Evolutionary conservation across 2,888 invertebrate species (phyloP).

Genomic region (Alitta virens): DNA sequence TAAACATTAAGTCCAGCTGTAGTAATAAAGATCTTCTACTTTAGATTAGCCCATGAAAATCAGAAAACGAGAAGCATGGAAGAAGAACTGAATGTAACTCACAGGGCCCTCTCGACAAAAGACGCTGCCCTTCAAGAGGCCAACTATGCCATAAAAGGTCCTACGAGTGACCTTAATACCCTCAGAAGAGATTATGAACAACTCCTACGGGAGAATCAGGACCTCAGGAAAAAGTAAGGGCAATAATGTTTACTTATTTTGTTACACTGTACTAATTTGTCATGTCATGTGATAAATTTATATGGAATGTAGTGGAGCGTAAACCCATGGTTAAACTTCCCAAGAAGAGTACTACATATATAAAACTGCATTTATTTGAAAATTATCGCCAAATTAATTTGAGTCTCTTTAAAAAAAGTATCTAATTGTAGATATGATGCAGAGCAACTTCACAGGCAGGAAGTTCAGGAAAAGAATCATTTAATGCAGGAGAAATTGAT

Average conservation of each 20-base stretch:
- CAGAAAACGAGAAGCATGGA: slow-evolving; percentile 39
- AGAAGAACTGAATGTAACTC: slow-evolving; percentile 40
- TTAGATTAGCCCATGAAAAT: slow-evolving; percentile 38
- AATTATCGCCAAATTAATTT: no score
- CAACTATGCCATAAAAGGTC: slow-evolving; percentile 29
- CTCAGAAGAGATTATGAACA: slow-evolving; percentile 39
- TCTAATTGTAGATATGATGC: neutral
- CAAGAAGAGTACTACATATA: no score
- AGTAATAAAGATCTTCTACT: no score
- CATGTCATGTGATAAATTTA: no score
- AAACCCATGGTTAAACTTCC: no score
- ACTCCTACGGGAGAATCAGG: slow-evolving; percentile 41
- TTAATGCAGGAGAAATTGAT: slow-evolving; percentile 5
- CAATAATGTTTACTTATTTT: no score
- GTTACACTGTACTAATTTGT: no score
- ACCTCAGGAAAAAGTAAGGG: slow-evolving; percentile 44
- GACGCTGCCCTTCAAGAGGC: slow-evolving; percentile 38
- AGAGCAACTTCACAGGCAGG: slow-evolving; percentile 8
- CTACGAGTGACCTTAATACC: slow-evolving; percentile 34
- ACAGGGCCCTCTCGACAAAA: slow-evolving; percentile 30
- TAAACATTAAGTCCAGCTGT: no score
- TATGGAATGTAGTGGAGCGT: no score
- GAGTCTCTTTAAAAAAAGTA: no score
- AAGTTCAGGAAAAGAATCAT: slow-evolving; percentile 5
- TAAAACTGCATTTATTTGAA: no score